A percentile compares a stretch with the other conserved stretches of the same genome.
Conservation (phyloP, 2,113 vertebrate species). For the Pontoporia blainvillei region DNA sequence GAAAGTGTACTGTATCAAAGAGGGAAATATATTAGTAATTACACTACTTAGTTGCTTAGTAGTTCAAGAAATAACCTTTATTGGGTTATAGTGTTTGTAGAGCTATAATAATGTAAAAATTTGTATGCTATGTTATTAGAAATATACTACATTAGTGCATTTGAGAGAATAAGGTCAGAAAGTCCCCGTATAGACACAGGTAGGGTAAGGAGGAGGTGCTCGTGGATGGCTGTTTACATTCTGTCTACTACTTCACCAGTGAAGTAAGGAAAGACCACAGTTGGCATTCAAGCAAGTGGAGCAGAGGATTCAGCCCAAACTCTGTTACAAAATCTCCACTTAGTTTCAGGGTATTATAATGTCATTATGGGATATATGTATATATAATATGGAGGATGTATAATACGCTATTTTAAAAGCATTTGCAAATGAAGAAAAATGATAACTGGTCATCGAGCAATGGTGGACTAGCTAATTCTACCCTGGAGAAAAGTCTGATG, state of each 20-base stretch:
- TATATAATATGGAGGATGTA: rapidly evolving
- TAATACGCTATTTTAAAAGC: neutral
- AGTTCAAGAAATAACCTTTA: neutral
- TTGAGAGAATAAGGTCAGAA: neutral
- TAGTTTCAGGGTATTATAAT: neutral
- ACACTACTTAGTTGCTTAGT: neutral
- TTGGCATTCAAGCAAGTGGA: neutral
- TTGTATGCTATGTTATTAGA: neutral
- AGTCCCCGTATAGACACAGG: neutral
- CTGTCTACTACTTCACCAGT: neutral
- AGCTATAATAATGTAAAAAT: neutral
- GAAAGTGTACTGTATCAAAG: neutral
- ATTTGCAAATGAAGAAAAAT: neutral
- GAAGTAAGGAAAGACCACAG: neutral
- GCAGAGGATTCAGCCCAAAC: neutral
- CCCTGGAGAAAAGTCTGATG: neutral
- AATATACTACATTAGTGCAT: neutral
- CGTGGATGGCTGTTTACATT: neutral
- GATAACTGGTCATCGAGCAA: neutral
- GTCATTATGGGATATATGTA: neutral
- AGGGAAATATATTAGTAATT: neutral
- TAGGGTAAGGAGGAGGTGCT: neutral
- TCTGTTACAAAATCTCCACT: neutral
- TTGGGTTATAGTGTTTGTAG: neutral
- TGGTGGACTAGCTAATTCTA: neutral